Evolutionary conservation across 1,140 invertebrate species (phyloP).

Genomic region (Coboldia fuscipes): DNA sequence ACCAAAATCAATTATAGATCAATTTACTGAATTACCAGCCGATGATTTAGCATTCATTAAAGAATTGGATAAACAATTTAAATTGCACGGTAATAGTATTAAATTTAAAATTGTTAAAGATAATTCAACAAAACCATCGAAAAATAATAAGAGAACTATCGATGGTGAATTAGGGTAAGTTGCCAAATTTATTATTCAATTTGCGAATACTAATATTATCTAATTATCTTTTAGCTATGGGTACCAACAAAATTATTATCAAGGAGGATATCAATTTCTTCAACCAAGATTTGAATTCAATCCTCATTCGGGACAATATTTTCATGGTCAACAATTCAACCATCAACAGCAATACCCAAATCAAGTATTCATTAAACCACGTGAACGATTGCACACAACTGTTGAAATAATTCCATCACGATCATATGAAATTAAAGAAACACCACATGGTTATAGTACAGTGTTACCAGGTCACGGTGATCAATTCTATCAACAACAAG

Average conservation of each 20-base stretch:
- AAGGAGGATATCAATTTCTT: slow-evolving; percentile 13
- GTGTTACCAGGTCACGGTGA: slow-evolving; percentile 3
- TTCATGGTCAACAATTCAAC: slow-evolving; percentile 4
- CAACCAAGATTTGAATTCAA: slow-evolving; percentile 20
- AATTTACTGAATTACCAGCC: slow-evolving; percentile 13
- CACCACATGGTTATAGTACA: slow-evolving; percentile 9
- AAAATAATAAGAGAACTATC: slow-evolving; percentile 18
- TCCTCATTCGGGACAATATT: slow-evolving; percentile 18
- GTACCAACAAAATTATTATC: slow-evolving; percentile 6
- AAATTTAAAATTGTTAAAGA: slow-evolving; percentile 19
- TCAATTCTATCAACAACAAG: neutral
- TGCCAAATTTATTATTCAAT: neutral
- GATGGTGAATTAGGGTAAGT: slow-evolving; percentile 19
- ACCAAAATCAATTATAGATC: slow-evolving; percentile 3
- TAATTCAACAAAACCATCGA: slow-evolving; percentile 11
- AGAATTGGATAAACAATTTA: slow-evolving; percentile 20
- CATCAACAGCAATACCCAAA: neutral
- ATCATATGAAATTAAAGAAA: slow-evolving; percentile 19
- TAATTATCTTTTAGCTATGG: slow-evolving; percentile 11
- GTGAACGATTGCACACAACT: neutral
- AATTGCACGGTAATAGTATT: slow-evolving; percentile 16
- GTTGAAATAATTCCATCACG: slow-evolving; percentile 19
- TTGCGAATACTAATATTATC: neutral
- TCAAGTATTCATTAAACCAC: neutral
- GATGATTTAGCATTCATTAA: slow-evolving; percentile 21